These are phyloP conservation scores for Catajapyx aquilonaris DNA, from an alignment of 1,140 invertebrate genomes.

Conservation along the genomic window DNA sequence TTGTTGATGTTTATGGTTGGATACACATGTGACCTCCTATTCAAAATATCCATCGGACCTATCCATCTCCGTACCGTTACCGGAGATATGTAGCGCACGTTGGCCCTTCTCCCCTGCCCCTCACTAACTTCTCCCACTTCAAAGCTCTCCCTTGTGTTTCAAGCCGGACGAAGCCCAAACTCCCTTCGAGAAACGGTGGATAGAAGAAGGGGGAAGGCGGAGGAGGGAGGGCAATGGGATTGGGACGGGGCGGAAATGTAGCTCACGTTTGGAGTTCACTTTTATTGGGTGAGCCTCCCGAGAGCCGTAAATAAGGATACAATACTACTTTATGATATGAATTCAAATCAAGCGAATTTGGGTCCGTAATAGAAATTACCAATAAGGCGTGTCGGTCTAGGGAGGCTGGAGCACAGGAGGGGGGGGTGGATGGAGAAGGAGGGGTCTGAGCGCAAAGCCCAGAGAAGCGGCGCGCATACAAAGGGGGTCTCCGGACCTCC, in stretches of 20 bases:
- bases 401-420: neutral
- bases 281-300: conserved; percentile 11
- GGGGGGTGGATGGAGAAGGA: neutral
- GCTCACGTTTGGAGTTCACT: conserved; percentile 11
- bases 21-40: no score
- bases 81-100: no score
- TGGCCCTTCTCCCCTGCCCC: no score
- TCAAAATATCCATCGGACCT: no score
- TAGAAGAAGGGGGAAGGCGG: conserved; percentile 2
- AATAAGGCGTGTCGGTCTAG: no score
- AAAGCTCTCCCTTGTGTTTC: no score
- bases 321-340: conserved; percentile 12
- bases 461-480: neutral
- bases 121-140: no score
- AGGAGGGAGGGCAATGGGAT: neutral
- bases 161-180: no score
- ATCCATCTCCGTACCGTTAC: no score
- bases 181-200: no score
- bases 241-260: conserved; percentile 4
- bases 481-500: neutral
- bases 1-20: no score
- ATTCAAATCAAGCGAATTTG: conserved; percentile 15
- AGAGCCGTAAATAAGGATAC: conserved; percentile 15
- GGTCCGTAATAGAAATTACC: conserved; percentile 15
- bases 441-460: neutral